Evolutionary conservation across 2,888 invertebrate species (phyloP).

Genomic region (Spodoptera picta): DNA sequence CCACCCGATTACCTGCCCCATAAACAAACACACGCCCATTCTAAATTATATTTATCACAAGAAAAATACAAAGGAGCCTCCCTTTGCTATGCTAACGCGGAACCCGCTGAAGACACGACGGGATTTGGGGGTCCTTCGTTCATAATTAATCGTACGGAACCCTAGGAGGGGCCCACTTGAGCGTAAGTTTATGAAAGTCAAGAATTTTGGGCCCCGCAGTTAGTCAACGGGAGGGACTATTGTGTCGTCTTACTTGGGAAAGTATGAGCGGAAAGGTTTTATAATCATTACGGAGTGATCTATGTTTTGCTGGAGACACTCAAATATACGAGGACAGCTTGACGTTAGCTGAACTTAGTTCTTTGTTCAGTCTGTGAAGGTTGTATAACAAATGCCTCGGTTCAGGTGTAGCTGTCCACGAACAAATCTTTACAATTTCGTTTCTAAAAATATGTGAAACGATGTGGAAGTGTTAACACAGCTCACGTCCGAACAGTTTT

Average conservation of each 20-base stretch:
- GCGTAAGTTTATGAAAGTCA: slow-evolving; percentile 38
- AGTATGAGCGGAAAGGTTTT: slow-evolving; percentile 1
- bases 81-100: slow-evolving; percentile 13
- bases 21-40: slow-evolving; percentile 26
- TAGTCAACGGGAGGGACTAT: slow-evolving; percentile 8
- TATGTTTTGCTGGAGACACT: too few relatives aligned
- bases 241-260: neutral
- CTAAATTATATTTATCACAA: slow-evolving; percentile 27
- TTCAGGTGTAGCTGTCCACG: too few relatives aligned
- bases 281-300: neutral
- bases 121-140: slow-evolving; percentile 47
- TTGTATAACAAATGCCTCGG: too few relatives aligned
- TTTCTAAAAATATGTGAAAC: neutral
- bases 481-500: slow-evolving; percentile 19
- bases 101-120: slow-evolving; percentile 23
- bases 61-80: slow-evolving; percentile 40
- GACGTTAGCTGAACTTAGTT: too few relatives aligned
- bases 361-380: too few relatives aligned
- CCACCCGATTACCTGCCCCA: slow-evolving; percentile 12
- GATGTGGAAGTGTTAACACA: neutral
- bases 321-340: too few relatives aligned
- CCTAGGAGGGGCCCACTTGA: slow-evolving; percentile 24
- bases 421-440: too few relatives aligned
- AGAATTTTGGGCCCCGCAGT: slow-evolving; percentile 17
- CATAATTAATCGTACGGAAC: slow-evolving; percentile 54